Evolutionary conservation across 2,888 invertebrate species (phyloP).

Genomic region (Sphaerophoria taeniata): DNA sequence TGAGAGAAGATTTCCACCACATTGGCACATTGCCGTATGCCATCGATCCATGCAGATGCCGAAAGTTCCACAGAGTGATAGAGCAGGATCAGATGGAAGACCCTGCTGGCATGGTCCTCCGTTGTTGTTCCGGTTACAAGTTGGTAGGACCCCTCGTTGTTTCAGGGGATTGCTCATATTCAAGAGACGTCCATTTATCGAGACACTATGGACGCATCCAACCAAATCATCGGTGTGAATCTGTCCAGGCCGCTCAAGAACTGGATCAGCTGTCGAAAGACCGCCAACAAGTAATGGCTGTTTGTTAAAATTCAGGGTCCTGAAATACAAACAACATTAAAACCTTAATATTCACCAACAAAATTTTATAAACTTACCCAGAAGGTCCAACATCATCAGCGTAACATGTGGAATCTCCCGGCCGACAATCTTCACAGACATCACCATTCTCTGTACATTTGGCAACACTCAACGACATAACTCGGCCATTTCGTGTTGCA

Average conservation of each 20-base stretch:
- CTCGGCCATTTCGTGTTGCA: constrained; percentile 94
- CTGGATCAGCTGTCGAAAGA: constrained; percentile 91
- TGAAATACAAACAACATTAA: constrained; percentile 83
- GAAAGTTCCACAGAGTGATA: constrained; percentile 85
- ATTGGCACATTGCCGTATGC: constrained; percentile 89
- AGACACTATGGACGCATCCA: constrained; percentile 96
- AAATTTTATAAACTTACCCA: constrained; percentile 86
- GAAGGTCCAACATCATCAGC: constrained; percentile 93
- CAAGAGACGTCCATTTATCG: constrained; percentile 92
- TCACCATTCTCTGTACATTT: constrained; percentile 94
- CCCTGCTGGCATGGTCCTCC: constrained; percentile 86
- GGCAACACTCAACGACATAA: constrained; percentile 92
- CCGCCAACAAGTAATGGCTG: constrained; percentile 94
- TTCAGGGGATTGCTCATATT: constrained; percentile 91
- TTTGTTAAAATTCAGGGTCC: constrained; percentile 95
- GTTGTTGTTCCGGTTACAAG: constrained; percentile 89
- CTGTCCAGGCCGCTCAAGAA: constrained; percentile 94
- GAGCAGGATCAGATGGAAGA: constrained; percentile 79
- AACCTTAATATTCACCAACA: neutral
- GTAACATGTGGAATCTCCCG: constrained; percentile 92
- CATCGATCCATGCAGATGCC: constrained; percentile 93
- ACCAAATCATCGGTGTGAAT: constrained; percentile 96
- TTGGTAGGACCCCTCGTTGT: constrained; percentile 88
- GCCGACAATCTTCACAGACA: constrained; percentile 92
- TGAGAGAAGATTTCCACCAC: constrained; percentile 88